phyloP scores from a whole-genome alignment of 2,113 vertebrate species.

The Syngnathus typhle region DNA sequence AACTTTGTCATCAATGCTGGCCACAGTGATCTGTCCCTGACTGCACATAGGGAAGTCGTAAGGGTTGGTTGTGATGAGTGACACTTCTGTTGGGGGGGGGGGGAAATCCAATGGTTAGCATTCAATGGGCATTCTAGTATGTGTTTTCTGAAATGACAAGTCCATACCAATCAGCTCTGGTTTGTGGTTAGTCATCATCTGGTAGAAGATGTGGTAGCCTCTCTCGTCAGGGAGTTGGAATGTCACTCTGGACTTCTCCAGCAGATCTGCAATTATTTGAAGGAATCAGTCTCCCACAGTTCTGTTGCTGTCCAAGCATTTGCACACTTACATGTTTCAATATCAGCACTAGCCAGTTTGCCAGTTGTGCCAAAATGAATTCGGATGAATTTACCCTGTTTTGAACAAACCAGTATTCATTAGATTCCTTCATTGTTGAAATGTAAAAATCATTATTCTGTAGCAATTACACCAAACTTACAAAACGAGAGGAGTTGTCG shows the following conservation, averaged over 20 bases:
- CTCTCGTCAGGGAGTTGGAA: conserved; percentile 59
- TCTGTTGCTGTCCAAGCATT: not conserved
- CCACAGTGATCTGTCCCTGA: conserved; percentile 55
- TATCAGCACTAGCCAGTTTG: conserved; percentile 61
- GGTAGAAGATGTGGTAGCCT: conserved; percentile 64
- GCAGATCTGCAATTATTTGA: conserved; percentile 48
- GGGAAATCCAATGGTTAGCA: not conserved
- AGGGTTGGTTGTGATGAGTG: conserved; percentile 57
- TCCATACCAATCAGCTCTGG: conserved; percentile 51
- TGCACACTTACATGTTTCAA: conserved; percentile 52
- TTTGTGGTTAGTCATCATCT: conserved; percentile 62
- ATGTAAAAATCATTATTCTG: not conserved
- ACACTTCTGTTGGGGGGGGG: conserved; percentile 15
- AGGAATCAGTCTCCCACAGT: not conserved
- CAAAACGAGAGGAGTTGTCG: conserved; percentile 63
- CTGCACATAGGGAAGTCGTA: conserved; percentile 58
- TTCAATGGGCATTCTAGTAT: not conserved
- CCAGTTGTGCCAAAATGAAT: conserved; percentile 55
- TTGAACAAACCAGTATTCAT: not conserved
- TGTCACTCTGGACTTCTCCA: conserved; percentile 62
- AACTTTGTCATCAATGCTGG: conserved; percentile 60
- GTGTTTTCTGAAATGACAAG: not conserved
- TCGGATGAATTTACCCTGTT: conserved; percentile 65
- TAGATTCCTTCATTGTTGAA: fast-evolving
- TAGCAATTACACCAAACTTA: conserved; percentile 33